phyloP scores from a whole-genome alignment of 2,888 invertebrate species.

The Plagiodera versicolora region DNA sequence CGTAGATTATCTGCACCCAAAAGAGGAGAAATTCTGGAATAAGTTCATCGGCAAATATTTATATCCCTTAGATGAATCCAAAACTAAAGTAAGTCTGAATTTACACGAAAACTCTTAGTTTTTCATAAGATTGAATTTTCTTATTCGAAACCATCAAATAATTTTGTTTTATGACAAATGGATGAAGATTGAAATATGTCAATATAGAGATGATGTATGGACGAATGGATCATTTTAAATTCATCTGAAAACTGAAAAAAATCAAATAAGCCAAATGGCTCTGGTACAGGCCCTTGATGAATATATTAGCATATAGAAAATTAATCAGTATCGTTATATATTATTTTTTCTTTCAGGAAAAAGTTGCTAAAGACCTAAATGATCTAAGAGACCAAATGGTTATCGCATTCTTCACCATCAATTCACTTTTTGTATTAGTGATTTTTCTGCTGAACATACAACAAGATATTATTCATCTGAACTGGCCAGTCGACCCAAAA shows the following conservation, averaged over 20 bases:
- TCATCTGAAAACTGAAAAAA: too few relatives aligned
- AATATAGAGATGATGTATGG: too few relatives aligned
- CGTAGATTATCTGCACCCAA: slow-evolving; percentile 64
- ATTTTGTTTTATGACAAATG: too few relatives aligned
- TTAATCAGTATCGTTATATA: too few relatives aligned
- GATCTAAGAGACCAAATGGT: slow-evolving; percentile 69
- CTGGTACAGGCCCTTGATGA: too few relatives aligned
- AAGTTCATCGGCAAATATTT: slow-evolving; percentile 76
- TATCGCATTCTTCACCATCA: slow-evolving; percentile 74
- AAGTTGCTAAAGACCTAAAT: slow-evolving; percentile 56
- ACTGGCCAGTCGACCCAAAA: slow-evolving; percentile 68
- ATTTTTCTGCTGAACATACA: slow-evolving; percentile 74
- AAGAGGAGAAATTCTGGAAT: slow-evolving; percentile 77
- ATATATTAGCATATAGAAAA: too few relatives aligned
- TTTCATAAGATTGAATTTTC: too few relatives aligned
- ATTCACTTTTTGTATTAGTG: slow-evolving; percentile 74
- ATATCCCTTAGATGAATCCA: slow-evolving; percentile 69
- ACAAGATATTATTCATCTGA: slow-evolving; percentile 67
- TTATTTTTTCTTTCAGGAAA: slow-evolving; percentile 44
- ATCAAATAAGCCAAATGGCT: too few relatives aligned
- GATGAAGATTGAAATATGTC: too few relatives aligned
- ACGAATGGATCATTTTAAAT: too few relatives aligned
- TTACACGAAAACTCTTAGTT: too few relatives aligned
- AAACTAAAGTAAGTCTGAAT: slow-evolving; percentile 58
- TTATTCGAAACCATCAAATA: too few relatives aligned